Evolutionary conservation across 2,797 vertebrate species (phyloP).

Genomic region (Champsocephalus esox): DNA sequence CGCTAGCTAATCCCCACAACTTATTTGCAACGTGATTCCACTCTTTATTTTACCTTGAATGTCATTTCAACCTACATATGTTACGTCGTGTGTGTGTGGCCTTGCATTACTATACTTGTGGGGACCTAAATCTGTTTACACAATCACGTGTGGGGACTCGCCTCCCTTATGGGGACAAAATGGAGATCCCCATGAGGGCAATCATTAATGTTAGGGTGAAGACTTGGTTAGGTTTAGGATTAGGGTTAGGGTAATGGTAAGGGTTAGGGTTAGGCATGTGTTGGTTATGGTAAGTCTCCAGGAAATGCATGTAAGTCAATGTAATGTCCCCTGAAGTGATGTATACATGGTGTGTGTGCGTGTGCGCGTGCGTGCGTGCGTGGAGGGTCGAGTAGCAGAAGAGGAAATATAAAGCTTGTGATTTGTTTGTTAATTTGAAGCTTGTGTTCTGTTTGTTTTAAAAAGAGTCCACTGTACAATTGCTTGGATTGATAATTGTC

Average conservation of each 20-base stretch:
- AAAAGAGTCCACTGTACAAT: slow-evolving; percentile 46
- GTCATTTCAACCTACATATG: neutral
- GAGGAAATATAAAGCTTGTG: slow-evolving; percentile 72
- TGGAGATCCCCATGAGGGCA: too few relatives aligned
- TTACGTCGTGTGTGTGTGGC: slow-evolving; percentile 1
- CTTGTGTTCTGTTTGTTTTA: slow-evolving; percentile 67
- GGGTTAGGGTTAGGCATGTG: too few relatives aligned
- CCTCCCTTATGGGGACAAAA: too few relatives aligned
- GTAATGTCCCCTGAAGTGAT: too few relatives aligned
- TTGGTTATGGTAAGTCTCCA: too few relatives aligned
- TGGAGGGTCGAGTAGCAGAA: slow-evolving; percentile 69
- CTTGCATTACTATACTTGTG: too few relatives aligned
- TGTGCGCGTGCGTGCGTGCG: slow-evolving; percentile 15
- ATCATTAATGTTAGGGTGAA: too few relatives aligned
- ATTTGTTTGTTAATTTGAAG: slow-evolving; percentile 74
- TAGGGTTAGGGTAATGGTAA: too few relatives aligned
- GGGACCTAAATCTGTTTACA: too few relatives aligned
- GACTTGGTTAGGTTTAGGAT: too few relatives aligned
- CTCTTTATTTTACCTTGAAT: slow-evolving; percentile 18
- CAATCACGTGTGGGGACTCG: too few relatives aligned
- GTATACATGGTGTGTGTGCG: neutral
- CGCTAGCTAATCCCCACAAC: slow-evolving; percentile 24
- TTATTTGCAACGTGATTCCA: neutral
- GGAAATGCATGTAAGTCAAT: too few relatives aligned
- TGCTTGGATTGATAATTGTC: slow-evolving; percentile 28